Evolutionary conservation across 2,888 invertebrate genomes (phyloP).

Genomic region (Sarcophaga caerulescens): DNA sequence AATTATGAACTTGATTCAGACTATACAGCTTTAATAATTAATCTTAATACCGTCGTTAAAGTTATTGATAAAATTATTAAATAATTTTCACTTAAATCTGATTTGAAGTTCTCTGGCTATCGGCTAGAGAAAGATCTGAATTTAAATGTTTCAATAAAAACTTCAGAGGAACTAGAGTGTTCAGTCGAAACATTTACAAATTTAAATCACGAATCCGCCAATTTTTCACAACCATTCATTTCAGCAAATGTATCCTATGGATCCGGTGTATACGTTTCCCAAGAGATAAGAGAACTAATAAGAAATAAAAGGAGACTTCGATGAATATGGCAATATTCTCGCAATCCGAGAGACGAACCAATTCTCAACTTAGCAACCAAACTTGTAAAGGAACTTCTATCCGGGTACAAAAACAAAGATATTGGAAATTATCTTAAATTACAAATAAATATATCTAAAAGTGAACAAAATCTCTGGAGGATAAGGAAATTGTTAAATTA

Average conservation of each 20-base stretch:
- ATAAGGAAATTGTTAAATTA: too few relatives aligned
- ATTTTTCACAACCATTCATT: constrained; percentile 2
- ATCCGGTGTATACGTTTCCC: neutral
- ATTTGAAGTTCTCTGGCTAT: constrained; percentile 1
- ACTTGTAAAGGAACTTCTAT: constrained; percentile 6
- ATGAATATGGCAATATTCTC: constrained; percentile 15
- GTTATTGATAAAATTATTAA: neutral
- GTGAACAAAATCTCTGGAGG: constrained; percentile 1
- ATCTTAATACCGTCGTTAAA: constrained; percentile 3
- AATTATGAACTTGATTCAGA: constrained; percentile 9
- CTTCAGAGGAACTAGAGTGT: constrained; percentile 24
- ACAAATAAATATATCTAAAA: constrained; percentile 11
- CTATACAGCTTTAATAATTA: constrained; percentile 6
- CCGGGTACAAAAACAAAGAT: neutral
- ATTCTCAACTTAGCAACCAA: constrained; percentile 4
- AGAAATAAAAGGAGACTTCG: constrained; percentile 29
- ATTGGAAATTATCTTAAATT: neutral
- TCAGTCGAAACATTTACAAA: constrained; percentile 18
- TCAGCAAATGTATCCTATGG: constrained; percentile 3
- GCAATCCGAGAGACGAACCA: constrained; percentile 21
- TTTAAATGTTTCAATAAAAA: constrained; percentile 35
- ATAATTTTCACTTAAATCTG: constrained; percentile 3
- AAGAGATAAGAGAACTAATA: neutral
- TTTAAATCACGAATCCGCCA: constrained; percentile 12
- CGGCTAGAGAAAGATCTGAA: constrained; percentile 19